phyloP scores from a whole-genome alignment of 2,888 invertebrate species.

The Parasteatoda lunata region DNA sequence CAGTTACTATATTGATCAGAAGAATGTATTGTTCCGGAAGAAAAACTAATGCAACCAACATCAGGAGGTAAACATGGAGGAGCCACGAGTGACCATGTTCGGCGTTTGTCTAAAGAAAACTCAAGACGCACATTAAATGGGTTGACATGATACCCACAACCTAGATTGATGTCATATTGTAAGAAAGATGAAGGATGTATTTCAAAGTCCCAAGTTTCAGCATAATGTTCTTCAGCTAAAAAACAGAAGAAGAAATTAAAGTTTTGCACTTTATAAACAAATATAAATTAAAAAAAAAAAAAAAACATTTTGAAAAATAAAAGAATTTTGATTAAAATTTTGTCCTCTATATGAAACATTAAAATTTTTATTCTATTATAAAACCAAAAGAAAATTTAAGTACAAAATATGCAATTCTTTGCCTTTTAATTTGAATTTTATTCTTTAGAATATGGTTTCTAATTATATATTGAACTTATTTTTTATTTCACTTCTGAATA shows the following conservation, averaged over 20 bases:
- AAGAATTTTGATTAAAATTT: too few species aligned
- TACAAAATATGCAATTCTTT: too few species aligned
- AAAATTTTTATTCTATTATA: too few species aligned
- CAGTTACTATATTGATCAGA: conserved; percentile 74
- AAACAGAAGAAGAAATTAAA: neutral
- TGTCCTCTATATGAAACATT: too few species aligned
- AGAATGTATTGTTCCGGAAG: conserved; percentile 50
- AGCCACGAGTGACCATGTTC: conserved; percentile 74
- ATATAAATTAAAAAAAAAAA: too few species aligned
- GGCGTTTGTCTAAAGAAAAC: conserved; percentile 75
- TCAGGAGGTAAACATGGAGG: conserved; percentile 74
- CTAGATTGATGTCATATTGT: conserved; percentile 75
- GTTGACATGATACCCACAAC: conserved; percentile 71
- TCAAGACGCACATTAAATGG: conserved; percentile 72
- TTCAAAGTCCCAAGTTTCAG: conserved; percentile 75
- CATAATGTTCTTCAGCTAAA: conserved; percentile 72
- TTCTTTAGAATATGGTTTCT: too few species aligned
- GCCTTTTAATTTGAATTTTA: too few species aligned
- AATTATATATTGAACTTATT: too few species aligned
- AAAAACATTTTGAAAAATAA: too few species aligned
- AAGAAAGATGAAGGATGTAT: conserved; percentile 74
- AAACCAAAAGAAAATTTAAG: too few species aligned
- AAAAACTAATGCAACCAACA: conserved; percentile 74
- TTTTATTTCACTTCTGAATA: too few species aligned
- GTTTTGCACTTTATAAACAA: too few species aligned